phyloP scores from a whole-genome alignment of 2,888 invertebrate species.

The Tricholauxania praeusta region DNA sequence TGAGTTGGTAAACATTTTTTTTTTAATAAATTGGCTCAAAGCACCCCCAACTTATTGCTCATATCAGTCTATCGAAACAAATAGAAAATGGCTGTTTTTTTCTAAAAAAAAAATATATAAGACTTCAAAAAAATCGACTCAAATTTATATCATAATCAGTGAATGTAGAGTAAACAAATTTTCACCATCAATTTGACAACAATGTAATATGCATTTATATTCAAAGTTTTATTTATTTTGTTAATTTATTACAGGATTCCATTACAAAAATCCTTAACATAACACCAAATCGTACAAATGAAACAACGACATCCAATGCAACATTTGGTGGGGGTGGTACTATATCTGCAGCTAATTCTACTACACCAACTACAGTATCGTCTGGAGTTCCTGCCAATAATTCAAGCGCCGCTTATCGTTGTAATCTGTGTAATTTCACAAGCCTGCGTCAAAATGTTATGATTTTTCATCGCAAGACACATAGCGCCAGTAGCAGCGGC shows the following conservation, averaged over 20 bases:
- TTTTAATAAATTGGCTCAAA: too few relatives aligned
- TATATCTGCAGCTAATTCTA: conserved; percentile 12
- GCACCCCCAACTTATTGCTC: too few relatives aligned
- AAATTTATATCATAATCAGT: too few relatives aligned
- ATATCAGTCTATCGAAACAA: too few relatives aligned
- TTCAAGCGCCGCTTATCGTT: conserved; percentile 68
- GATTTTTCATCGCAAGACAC: conserved; percentile 79
- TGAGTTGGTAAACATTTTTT: too few relatives aligned
- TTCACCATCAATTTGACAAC: too few relatives aligned
- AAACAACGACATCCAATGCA: conserved; percentile 46
- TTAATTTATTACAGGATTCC: conserved; percentile 49
- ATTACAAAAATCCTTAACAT: conserved; percentile 55
- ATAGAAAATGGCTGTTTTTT: too few relatives aligned
- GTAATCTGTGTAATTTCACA: conserved; percentile 75
- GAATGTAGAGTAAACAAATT: too few relatives aligned
- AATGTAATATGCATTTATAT: neutral
- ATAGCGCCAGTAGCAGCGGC: conserved; percentile 64
- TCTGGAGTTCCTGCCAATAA: conserved; percentile 16
- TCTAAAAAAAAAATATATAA: too few relatives aligned
- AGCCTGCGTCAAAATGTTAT: conserved; percentile 80
- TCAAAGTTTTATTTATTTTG: neutral
- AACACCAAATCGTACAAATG: conserved; percentile 45
- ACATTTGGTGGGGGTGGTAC: neutral
- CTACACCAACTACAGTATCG: conserved; percentile 18
- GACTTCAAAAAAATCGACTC: too few relatives aligned